Evolutionary conservation across 2,888 invertebrate species (phyloP), one percentile per base, ranked within the genome.

Genomic region (Campopleginae sp.): DNA sequence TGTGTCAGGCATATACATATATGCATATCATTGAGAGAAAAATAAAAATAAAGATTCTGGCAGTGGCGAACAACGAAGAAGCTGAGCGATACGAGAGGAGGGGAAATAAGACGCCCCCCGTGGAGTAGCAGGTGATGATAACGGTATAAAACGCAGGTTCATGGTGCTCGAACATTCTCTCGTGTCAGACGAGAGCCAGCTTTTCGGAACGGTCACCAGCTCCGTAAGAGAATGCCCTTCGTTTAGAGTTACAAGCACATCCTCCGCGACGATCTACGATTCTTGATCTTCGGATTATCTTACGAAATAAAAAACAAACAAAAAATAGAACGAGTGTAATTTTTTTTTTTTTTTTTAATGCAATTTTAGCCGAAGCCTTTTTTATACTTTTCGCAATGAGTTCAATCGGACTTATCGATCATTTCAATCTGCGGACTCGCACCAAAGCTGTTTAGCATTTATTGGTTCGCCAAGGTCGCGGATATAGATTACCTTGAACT

Each of bases 71-170:
- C 86, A 87, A 85, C 80, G 86, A 85, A 42, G 82, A 88, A 80
- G 86, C 86, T 88, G 87, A 61, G 66, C 61, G 46, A 54, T 76
- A 48, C 31, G 38, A 54, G 61, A n/a, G 66, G 81, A 84, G 74
- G 48, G 75, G 68, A 66, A 82, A 66, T 82, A 76, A 75, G 82
- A 80, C 68, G 82, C 74, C 80, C 19, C 48, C 48, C 19, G 70
- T 85, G 68, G 86, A 87, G 84, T 87, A 91, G 91, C 90, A 91
- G 91, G 90, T 91, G 90, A 86, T 91, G 90, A 87, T 91, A 91
- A 91, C 91, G 91, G 91, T 91, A 72, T 51, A 91, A 77, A 82
- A 51, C 84, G 66, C 80, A 80, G 77, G 71, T 85, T 82, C 83
- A 84, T 72, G 79, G 46, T 70, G 80, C 79, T 85, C 80, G 71